These are phyloP conservation scores for Darevskia mixta DNA, from an alignment of 2,797 vertebrate genomes.

Conservation along the genomic window DNA sequence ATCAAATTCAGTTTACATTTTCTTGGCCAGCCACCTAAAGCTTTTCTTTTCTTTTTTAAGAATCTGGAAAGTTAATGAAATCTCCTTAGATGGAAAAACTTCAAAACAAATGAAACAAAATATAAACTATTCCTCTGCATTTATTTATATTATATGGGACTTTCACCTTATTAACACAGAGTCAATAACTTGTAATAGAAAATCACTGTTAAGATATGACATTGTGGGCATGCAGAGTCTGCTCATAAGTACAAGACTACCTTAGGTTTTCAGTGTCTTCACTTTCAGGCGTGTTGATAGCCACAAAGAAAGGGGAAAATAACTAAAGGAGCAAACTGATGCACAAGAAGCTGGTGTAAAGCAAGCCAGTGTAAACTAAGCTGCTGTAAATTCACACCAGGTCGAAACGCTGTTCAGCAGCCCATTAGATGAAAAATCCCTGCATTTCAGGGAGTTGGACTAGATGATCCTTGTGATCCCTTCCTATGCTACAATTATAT, in stretches of 20 bases:
- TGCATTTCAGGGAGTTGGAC: no score
- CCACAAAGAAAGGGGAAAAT: not conserved
- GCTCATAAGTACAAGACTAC: not conserved
- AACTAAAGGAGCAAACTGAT: not conserved
- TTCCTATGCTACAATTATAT: no score
- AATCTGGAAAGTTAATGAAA: conserved; percentile 40
- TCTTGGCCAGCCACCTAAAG: not conserved
- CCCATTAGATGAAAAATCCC: no score
- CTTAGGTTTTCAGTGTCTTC: not conserved
- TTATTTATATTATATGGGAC: conserved; percentile 39
- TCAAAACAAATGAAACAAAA: conserved; percentile 41
- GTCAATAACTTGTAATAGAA: conserved; percentile 49
- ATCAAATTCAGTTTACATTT: conserved; percentile 40
- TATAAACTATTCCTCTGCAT: conserved; percentile 21
- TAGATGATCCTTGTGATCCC: no score
- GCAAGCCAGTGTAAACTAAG: no score
- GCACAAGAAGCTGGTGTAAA: no score
- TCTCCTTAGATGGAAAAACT: conserved; percentile 38
- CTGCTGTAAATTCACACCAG: no score
- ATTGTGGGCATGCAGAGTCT: not conserved
- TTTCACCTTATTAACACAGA: conserved; percentile 51
- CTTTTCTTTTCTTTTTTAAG: not conserved
- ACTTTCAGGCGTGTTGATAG: not conserved
- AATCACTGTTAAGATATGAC: not conserved
- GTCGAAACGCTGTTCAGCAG: no score